Base-by-base conservation (phyloP, 2,113 vertebrate genomes). In the Climacteris rufus region DNA sequence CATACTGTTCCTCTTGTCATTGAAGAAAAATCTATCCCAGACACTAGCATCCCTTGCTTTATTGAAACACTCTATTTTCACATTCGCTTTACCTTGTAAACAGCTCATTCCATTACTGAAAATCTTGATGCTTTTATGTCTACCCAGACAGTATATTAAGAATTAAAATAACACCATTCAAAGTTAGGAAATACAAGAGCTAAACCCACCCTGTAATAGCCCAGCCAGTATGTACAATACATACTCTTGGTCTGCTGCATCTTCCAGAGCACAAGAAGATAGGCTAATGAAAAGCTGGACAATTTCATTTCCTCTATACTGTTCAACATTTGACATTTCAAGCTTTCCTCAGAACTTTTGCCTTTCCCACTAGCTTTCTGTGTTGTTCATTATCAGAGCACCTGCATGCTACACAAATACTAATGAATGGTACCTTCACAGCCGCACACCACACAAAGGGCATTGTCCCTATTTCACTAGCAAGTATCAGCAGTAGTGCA, bases 361-460 rank as follows among this genome's bases (percentile, higher is more conserved):
- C 25, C 27, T 84, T 89, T 25, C 21, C 89, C 37, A 49, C n/a
- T 64, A 72, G 33, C 23, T 95, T 85, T 39, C n/a, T 13, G 2
- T 23, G 17, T 8, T 83, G 24, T 11, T 72, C 22, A 18, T 81
- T 28, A 65, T 16, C 1, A 2, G 35, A 63, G 35, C 16, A 89
- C 7, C n/a, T 39, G 30, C 9, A 8, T 9, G 28, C 28, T 69
- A 33, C 10, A 71, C 19, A 68, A 78, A 14, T 19, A n/a, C 13
- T 40, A 53, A 57, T 7, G 8, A 75, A 61, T 21, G 39, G 13
- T 30, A 44, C 45, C 28, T 82, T 75, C 53, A 30, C 27, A 80
- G 22, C 14, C 18, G 6, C 11, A 19, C 4, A 22, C 0, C 5
- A 44, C 18, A n/a, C 2, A 7, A 75, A 39, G 19, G 20, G 4